Evolutionary conservation across 1,140 invertebrate genomes (phyloP).

Genomic region (Drosophila leontia): DNA sequence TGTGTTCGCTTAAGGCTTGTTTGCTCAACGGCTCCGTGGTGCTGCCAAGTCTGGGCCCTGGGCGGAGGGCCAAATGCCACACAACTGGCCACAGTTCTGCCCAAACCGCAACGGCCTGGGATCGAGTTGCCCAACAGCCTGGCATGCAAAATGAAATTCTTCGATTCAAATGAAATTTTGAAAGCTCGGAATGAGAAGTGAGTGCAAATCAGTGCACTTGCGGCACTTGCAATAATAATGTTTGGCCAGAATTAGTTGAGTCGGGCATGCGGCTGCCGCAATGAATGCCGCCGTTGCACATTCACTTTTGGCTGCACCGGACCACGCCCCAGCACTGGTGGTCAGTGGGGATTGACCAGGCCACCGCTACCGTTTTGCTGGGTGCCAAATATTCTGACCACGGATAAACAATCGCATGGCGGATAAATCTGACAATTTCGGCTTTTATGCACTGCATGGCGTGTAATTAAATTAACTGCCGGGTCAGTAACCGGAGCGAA

Average conservation of each 20-base stretch:
- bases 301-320: constrained; percentile 69
- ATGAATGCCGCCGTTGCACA: constrained; percentile 54
- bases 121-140: constrained; percentile 43
- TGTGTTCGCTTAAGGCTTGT: constrained; percentile 63
- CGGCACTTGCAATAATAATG: constrained; percentile 61
- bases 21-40: constrained; percentile 44
- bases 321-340: constrained; percentile 63
- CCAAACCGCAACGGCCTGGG: constrained; percentile 31
- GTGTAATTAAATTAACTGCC: constrained; percentile 61
- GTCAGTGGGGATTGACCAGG: constrained; percentile 36
- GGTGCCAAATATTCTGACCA: constrained; percentile 52
- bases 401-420: constrained; percentile 46
- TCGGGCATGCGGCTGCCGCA: constrained; percentile 13
- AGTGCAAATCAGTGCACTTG: constrained; percentile 49
- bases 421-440: constrained; percentile 52
- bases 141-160: constrained; percentile 68
- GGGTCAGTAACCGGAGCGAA: constrained; percentile 45
- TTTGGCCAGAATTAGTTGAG: constrained; percentile 41
- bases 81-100: constrained; percentile 51
- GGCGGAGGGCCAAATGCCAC: constrained; percentile 41
- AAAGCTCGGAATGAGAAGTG: constrained; percentile 41
- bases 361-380: constrained; percentile 44
- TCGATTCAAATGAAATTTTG: constrained; percentile 51
- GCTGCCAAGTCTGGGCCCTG: constrained; percentile 20
- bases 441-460: constrained; percentile 21